Evolutionary conservation across 2,797 vertebrate species (phyloP).

Genomic region (Danio aesculapii): DNA sequence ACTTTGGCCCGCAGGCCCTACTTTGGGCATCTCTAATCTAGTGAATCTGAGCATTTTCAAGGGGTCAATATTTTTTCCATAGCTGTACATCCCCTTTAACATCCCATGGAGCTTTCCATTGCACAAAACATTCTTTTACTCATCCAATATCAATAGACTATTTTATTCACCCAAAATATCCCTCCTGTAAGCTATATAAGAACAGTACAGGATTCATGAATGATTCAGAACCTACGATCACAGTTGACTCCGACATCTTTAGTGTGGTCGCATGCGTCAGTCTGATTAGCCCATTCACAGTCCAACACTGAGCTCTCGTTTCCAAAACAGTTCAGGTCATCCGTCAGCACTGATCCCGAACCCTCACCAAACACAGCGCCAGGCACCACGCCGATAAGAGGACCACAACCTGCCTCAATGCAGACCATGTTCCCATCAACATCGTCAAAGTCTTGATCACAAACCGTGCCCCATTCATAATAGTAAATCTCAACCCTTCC

Average conservation of each 20-base stretch:
- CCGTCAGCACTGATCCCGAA: neutral
- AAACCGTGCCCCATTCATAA: constrained; percentile 19
- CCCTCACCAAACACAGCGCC: constrained; percentile 1
- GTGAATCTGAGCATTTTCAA: too few species aligned
- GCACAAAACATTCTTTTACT: too few species aligned
- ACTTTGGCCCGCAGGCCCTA: too few species aligned
- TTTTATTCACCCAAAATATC: neutral
- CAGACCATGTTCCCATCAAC: constrained; percentile 14
- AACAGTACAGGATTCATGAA: neutral
- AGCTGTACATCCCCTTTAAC: too few species aligned
- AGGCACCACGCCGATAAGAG: neutral
- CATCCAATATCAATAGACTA: neutral
- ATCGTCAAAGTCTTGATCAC: constrained; percentile 1
- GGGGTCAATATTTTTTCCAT: too few species aligned
- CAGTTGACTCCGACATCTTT: constrained; percentile 23
- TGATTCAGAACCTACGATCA: constrained; percentile 9
- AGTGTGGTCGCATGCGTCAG: constrained; percentile 3
- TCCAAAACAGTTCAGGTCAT: constrained; percentile 27
- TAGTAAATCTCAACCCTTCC: constrained; percentile 24
- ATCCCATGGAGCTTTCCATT: too few species aligned
- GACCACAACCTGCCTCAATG: constrained; percentile 25
- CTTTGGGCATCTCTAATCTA: too few species aligned
- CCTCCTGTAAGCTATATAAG: neutral
- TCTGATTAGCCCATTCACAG: constrained; percentile 9
- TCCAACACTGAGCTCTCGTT: constrained; percentile 21